Base-by-base conservation (phyloP, 2,888 invertebrate genomes). In the Trichopria drosophilae region DNA sequence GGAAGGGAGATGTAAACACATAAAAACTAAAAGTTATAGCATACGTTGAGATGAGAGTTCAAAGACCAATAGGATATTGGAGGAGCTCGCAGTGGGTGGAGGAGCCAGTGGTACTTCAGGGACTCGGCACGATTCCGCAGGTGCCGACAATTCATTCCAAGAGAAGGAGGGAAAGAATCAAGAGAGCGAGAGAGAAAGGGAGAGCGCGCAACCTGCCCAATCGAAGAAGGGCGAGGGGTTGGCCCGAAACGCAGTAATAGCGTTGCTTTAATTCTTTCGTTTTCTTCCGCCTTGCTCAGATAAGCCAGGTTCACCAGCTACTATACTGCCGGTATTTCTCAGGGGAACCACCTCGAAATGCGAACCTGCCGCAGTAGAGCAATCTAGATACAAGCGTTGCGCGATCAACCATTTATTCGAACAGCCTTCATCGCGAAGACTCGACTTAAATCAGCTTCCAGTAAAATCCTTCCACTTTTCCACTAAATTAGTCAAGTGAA, bases 241-340 rank as follows among this genome's bases (percentile, higher is more conserved):
- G 32, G n/a, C n/a, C n/a, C n/a, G n/a, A n/a, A n/a, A n/a, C 48
- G 12, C 22, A 18, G 53, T 51, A 59, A 58, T 42, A 48, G 34
- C 49, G 43, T 49, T 55, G 55, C 53, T 58, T 59, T 57, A 56
- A 60, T 60, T 60, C 52, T 49, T 52, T 48, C 51, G 46, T 54
- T 53, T 55, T 48, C 53, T 43, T 43, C 22, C 46, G 39, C 32
- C 24, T 24, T 37, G 37, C 45, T 42, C 60, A 61, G 61, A 61
- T 59, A 60, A 60, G 62, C 58, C 57, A 47, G 51, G 59, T 57
- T 61, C 61, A 59, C 59, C 51, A 58, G 53, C 45, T 55, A 45
- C 52, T 54, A 36, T 41, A 39, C 12, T 6, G 39, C 43, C 34
- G 41, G 60, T 63, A 62, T 63, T 63, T 64, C 62, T 62, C 64